Evolutionary conservation across 2,888 invertebrate genomes (phyloP).

Genomic region (Silvanus unidentatus): DNA sequence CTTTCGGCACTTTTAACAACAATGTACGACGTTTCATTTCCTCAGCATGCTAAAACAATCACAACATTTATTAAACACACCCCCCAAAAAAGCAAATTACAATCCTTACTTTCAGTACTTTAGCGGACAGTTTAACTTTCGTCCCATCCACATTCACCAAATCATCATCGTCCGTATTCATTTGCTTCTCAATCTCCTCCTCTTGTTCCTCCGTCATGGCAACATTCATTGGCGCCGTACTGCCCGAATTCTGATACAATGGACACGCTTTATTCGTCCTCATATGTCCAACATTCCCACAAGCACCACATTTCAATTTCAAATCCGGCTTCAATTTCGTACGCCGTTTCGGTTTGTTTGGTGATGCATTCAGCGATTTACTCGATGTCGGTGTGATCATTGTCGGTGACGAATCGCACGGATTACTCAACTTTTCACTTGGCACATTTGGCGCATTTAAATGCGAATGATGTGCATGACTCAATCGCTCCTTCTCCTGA

Average conservation of each 20-base stretch:
- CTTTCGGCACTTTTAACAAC: slow-evolving; percentile 72
- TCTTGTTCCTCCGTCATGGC: slow-evolving; percentile 77
- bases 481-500: slow-evolving; percentile 72
- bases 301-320: slow-evolving; percentile 93
- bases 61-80: not conserved
- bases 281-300: slow-evolving; percentile 80
- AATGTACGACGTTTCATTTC: slow-evolving; percentile 75
- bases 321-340: slow-evolving; percentile 84
- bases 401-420: slow-evolving; percentile 19
- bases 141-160: slow-evolving; percentile 92
- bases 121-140: slow-evolving; percentile 84
- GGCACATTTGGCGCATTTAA: slow-evolving; percentile 9
- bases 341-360: slow-evolving; percentile 64
- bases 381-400: slow-evolving; percentile 27
- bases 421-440: slow-evolving; percentile 26
- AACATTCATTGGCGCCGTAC: slow-evolving; percentile 53
- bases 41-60: slow-evolving; percentile 66
- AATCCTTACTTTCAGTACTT: slow-evolving; percentile 67
- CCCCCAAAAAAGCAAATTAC: not conserved
- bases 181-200: slow-evolving; percentile 70
- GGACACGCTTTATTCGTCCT: slow-evolving; percentile 98
- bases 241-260: slow-evolving; percentile 68
- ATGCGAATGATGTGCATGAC: slow-evolving; percentile 5
- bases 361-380: slow-evolving; percentile 48
- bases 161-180: slow-evolving; percentile 76